A percentile compares a stretch with the other conserved stretches of the same genome.
Conservation (phyloP, 2,797 vertebrate species). For the Pseudochirops cupreus region DNA sequence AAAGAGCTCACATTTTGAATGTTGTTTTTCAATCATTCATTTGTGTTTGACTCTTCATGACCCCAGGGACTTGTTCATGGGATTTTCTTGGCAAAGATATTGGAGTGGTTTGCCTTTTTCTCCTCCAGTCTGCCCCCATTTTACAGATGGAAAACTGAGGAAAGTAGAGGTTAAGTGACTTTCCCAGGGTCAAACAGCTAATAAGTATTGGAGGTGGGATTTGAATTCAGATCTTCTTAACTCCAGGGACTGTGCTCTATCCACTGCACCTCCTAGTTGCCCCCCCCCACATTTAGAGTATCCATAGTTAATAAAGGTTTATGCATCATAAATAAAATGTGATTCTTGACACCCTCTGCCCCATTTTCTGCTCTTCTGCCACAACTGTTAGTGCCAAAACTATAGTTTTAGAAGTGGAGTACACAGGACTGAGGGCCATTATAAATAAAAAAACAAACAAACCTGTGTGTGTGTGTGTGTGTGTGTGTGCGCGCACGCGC, state of each 20-base stretch:
- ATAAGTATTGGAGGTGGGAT: neutral
- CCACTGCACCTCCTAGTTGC: neutral
- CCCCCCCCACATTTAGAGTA: neutral
- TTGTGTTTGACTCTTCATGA: neutral
- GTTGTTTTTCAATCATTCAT: neutral
- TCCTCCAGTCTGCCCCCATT: too few relatives aligned
- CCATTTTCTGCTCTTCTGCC: neutral
- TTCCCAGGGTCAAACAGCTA: neutral
- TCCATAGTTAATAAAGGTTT: neutral
- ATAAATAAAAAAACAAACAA: neutral
- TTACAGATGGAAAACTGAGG: too few relatives aligned
- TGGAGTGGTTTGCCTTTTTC: neutral
- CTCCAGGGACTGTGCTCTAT: neutral
- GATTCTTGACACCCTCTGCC: neutral
- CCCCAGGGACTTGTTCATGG: neutral
- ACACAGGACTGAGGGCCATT: neutral
- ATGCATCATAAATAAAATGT: neutral
- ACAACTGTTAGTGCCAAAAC: neutral
- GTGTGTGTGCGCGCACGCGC: too few relatives aligned
- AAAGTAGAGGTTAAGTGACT: too few relatives aligned
- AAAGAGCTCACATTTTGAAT: neutral
- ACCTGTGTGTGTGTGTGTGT: too few relatives aligned
- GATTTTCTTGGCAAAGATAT: neutral
- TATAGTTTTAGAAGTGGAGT: neutral
- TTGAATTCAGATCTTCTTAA: neutral